Evolutionary conservation across 2,113 vertebrate genomes (phyloP), one percentile per base, ranked within the genome.

Genomic region (Hemiscyllium ocellatum): DNA sequence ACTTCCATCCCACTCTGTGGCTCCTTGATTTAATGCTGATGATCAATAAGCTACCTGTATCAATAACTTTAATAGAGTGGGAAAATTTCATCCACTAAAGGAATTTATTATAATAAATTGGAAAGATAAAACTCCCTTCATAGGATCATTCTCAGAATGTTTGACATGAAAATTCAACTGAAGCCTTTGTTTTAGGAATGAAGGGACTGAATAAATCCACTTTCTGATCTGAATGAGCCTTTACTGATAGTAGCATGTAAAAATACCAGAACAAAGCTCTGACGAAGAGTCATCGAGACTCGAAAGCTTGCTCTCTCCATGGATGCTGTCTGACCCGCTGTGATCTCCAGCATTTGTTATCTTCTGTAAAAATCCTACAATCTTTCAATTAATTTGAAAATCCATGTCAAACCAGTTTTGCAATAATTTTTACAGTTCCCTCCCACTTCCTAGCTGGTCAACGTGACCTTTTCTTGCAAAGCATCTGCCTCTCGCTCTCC

Each of bases 181-280:
- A 17, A 72, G 10, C 37, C 4, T 95, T 95, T 72, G 42, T 47
- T 26, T 72, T 22, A 52, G 20, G 47, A 52, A 24, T 52, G 37
- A 95, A 47, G 94, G 72, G 69, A 76, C 69, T 95, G 37, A 95
- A 72, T 95, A 50, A 69, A 19, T 95, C 24, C 52, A 52, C 68
- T 76, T 42, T 26, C 24, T 33, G 26, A 12, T 29, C 47, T 95
- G 50, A 95, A 72, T 76, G 42, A 95, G 72, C 68, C 37, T 72
- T 95, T 72, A 12, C 24, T 29, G 50, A 72, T 5, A 76, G 72
- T 95, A 52, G 12, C 94, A 72, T 70, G 22, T 50, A 42, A 95
- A 95, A 76, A 76, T 68, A 93, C n/a, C 33, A 22, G 42, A 47
- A 47, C 42, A 47, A 47, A 47, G 42, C 42, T 47, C 42, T 47